Conservation (phyloP, 1,140 invertebrate genomes). For the Pollicipes pollicipes region DNA sequence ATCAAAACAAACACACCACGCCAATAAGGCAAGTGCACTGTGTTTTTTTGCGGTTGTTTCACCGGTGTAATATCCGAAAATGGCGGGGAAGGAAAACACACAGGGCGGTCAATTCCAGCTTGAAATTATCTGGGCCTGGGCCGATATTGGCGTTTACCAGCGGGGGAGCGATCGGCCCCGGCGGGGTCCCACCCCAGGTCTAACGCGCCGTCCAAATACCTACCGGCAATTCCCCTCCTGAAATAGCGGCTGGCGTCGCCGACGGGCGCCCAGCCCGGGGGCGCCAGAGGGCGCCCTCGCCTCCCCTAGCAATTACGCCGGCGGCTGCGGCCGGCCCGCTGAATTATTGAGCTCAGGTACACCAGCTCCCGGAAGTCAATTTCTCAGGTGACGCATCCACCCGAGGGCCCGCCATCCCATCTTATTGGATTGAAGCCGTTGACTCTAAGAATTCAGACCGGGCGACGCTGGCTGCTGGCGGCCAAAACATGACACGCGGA, state of each 20-base stretch:
- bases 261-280: too few species aligned
- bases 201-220: neutral
- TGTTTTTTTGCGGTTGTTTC: neutral
- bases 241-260: neutral
- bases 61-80: neutral
- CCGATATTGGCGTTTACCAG: neutral
- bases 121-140: neutral
- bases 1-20: neutral
- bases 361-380: neutral
- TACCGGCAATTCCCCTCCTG: neutral
- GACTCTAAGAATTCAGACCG: neutral
- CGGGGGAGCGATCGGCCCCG: neutral
- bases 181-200: too few species aligned
- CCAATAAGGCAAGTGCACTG: neutral
- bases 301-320: neutral
- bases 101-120: neutral
- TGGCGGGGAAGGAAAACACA: neutral
- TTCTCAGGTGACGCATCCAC: neutral
- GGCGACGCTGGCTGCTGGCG: too few species aligned
- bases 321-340: neutral
- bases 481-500: too few species aligned
- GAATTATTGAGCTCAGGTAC: neutral
- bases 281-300: too few species aligned
- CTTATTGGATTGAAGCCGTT: neutral
- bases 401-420: neutral